phyloP scores from a whole-genome alignment of 1,140 invertebrate species.

The Acromyrmex heyeri region DNA sequence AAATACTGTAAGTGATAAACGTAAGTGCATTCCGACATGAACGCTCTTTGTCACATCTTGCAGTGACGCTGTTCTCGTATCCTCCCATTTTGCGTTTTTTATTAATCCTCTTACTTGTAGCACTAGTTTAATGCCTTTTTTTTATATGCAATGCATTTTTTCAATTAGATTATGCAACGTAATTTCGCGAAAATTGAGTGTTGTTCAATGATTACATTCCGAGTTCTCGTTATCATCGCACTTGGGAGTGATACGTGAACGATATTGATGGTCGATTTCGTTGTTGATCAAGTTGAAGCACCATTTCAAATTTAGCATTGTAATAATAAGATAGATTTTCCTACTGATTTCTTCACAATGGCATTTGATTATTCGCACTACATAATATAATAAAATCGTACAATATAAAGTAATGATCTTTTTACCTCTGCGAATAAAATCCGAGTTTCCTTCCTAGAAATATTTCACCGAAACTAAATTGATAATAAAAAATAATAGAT shows the following conservation, averaged over 20 bases:
- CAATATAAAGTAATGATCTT: neutral
- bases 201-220: neutral
- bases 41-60: constrained; percentile 27
- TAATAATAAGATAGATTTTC: constrained; percentile 6
- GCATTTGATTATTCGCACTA: neutral
- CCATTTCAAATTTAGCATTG: neutral
- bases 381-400: neutral
- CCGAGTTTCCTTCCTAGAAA: neutral
- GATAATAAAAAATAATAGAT: neutral
- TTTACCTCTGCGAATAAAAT: neutral
- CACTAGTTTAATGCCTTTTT: neutral
- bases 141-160: constrained; percentile 10
- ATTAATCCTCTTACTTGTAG: neutral
- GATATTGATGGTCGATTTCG: neutral
- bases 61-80: constrained; percentile 6
- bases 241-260: neutral
- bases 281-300: neutral
- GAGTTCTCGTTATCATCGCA: neutral
- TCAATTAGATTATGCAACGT: constrained; percentile 10
- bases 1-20: neutral
- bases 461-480: neutral
- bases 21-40: constrained; percentile 11
- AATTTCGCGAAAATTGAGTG: neutral
- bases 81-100: neutral
- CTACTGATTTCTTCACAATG: neutral